Percentiles rank a stretch among this genome's conserved stretches.
Evolutionary conservation across 64 coral and sea anemone genomes (phyloP).

Genomic region (Stylophora pistillata): DNA sequence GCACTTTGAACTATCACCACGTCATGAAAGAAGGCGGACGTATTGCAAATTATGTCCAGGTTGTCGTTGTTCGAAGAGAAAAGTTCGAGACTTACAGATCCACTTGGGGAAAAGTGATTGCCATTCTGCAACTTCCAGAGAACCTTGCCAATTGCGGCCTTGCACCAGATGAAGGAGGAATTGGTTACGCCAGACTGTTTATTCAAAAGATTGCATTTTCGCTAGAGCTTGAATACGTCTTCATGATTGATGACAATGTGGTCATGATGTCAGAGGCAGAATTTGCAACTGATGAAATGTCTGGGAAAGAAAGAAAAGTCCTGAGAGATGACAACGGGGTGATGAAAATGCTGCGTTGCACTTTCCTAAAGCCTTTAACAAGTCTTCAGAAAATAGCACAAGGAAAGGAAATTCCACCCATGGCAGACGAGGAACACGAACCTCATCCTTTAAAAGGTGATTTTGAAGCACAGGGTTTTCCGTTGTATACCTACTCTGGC

Average conservation of each 20-base stretch:
- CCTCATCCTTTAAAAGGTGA: neutral
- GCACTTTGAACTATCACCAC: constrained; percentile 43
- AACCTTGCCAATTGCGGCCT: neutral
- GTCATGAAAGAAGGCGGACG: constrained; percentile 21
- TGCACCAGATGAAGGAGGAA: constrained; percentile 23
- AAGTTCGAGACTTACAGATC: constrained; percentile 27
- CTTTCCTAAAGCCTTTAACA: constrained; percentile 22
- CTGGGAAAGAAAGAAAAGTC: neutral
- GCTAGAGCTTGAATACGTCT: constrained; percentile 48
- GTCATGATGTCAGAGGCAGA: constrained; percentile 47
- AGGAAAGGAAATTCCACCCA: constrained; percentile 15
- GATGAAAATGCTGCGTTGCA: constrained; percentile 31
- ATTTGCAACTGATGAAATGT: neutral
- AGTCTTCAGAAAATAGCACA: constrained; percentile 37
- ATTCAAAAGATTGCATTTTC: constrained; percentile 47
- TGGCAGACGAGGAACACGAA: neutral
- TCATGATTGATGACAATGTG: constrained; percentile 59
- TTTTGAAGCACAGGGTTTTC: neutral
- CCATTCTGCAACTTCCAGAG: constrained; percentile 49
- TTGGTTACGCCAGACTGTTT: constrained; percentile 57
- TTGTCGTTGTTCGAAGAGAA: constrained; percentile 40
- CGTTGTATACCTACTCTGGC: constrained; percentile 47
- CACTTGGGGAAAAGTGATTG: constrained; percentile 48
- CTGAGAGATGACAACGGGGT: constrained; percentile 35
- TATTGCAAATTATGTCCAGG: neutral